Conservation (phyloP, 64 coral and sea anemone genomes). For the Stichodactyla helianthus region DNA sequence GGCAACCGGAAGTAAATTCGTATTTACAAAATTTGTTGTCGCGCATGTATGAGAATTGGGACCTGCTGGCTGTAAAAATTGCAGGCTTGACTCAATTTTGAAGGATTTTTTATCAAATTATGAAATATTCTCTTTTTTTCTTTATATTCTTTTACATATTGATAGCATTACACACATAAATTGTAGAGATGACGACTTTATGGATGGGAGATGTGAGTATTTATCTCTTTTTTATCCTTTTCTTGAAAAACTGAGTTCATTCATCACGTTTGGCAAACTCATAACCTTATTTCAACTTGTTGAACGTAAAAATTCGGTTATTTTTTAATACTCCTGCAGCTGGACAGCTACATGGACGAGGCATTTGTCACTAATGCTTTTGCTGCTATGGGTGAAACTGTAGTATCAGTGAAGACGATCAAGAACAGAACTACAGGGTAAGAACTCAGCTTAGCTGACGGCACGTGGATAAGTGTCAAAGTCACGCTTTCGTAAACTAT, state of each 20-base stretch:
- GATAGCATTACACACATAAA: too few relatives aligned
- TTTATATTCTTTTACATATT: too few relatives aligned
- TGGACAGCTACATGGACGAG: constrained; percentile 90
- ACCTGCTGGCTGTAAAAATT: too few relatives aligned
- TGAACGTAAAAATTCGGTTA: background rate
- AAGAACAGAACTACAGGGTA: constrained; percentile 93
- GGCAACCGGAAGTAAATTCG: too few relatives aligned
- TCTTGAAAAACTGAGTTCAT: background rate
- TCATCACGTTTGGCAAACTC: background rate
- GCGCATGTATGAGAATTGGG: too few relatives aligned
- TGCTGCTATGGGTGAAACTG: constrained; percentile 83
- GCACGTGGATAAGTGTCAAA: background rate
- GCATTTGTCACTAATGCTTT: constrained; percentile 84
- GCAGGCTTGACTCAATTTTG: too few relatives aligned
- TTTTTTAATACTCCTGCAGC: constrained; percentile 27
- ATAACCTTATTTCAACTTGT: background rate
- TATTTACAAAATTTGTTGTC: too few relatives aligned
- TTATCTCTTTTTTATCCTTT: background rate
- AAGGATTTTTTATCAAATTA: too few relatives aligned
- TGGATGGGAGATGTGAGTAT: constrained; percentile 99
- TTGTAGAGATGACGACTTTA: constrained; percentile 68
- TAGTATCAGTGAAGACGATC: constrained; percentile 81
- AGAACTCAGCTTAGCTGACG: background rate
- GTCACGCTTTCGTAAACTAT: too few relatives aligned
- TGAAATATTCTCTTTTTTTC: too few relatives aligned